These are phyloP conservation scores for Silvanus unidentatus DNA, from an alignment of 2,888 invertebrate species.

Conservation along the genomic window DNA sequence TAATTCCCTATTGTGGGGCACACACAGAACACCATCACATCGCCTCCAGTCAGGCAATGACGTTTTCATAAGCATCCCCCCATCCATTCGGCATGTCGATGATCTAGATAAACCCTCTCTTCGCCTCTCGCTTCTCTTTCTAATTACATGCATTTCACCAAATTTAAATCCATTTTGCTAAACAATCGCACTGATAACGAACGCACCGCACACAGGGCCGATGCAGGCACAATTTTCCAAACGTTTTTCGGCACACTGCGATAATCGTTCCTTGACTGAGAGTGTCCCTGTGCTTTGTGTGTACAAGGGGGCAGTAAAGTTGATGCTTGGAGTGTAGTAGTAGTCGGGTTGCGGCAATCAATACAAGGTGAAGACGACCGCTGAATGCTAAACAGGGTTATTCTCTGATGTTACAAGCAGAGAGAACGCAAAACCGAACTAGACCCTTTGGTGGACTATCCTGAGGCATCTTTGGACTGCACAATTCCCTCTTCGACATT, in stretches of 20 bases:
- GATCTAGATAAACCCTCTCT: conserved; percentile 36
- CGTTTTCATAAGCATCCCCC: conserved; percentile 19
- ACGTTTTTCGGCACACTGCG: background rate
- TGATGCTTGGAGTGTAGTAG: conserved; percentile 7
- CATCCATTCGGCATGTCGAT: conserved; percentile 20
- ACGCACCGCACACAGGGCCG: no score
- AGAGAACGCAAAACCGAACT: conserved; percentile 23
- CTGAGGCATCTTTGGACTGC: conserved; percentile 10
- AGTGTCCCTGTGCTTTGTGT: no score
- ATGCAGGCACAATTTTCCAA: no score
- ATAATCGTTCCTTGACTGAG: background rate
- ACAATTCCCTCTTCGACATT: conserved; percentile 8
- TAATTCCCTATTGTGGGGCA: conserved; percentile 41
- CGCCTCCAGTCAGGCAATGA: conserved; percentile 21
- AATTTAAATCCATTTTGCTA: conserved; percentile 29
- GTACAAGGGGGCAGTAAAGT: conserved; percentile 2
- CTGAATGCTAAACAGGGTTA: conserved; percentile 55
- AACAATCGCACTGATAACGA: conserved; percentile 16
- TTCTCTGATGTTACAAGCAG: conserved; percentile 30
- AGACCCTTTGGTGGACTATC: conserved; percentile 11
- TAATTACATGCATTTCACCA: conserved; percentile 40
- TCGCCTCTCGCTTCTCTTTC: conserved; percentile 28
- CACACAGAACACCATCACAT: conserved; percentile 25
- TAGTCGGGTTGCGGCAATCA: conserved; percentile 53
- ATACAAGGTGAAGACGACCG: conserved; percentile 57